phyloP scores from a whole-genome alignment of 2,113 vertebrate genomes.

The Raja brachyura region DNA sequence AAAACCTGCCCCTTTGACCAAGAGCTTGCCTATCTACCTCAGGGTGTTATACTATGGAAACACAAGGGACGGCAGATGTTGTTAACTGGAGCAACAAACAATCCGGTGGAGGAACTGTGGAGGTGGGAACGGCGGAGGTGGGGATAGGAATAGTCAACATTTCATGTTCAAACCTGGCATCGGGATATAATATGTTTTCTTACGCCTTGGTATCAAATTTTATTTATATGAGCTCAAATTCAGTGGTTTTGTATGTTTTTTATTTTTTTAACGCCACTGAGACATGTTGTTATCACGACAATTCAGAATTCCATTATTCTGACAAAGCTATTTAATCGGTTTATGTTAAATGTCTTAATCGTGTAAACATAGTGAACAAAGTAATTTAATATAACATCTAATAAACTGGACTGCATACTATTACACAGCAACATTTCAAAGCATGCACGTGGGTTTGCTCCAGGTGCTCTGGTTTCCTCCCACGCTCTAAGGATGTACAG shows the following conservation, averaged over 20 bases:
- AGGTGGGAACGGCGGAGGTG: no score
- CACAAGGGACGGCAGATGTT: no score
- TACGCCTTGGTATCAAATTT: not conserved
- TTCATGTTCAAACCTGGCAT: no score
- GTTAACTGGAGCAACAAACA: no score
- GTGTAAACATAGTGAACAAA: not conserved
- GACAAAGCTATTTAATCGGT: not conserved
- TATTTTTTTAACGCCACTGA: not conserved
- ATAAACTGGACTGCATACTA: not conserved
- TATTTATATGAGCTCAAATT: not conserved
- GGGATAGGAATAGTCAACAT: no score
- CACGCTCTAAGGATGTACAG: no score
- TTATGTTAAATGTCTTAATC: not conserved
- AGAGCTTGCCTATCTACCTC: not conserved
- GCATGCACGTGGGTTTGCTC: no score
- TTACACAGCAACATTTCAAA: not conserved
- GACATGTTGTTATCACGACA: no score
- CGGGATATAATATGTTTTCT: not conserved
- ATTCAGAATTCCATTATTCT: not conserved
- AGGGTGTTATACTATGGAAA: no score
- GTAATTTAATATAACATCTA: not conserved
- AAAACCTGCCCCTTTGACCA: not conserved
- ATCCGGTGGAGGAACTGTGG: no score
- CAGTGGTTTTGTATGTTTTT: not conserved
- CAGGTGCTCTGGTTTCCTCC: no score